Percentiles rank a stretch among this genome's conserved stretches.
phyloP scores from a whole-genome alignment of 2,113 vertebrate genomes.

The Gnathonemus longibarbis region DNA sequence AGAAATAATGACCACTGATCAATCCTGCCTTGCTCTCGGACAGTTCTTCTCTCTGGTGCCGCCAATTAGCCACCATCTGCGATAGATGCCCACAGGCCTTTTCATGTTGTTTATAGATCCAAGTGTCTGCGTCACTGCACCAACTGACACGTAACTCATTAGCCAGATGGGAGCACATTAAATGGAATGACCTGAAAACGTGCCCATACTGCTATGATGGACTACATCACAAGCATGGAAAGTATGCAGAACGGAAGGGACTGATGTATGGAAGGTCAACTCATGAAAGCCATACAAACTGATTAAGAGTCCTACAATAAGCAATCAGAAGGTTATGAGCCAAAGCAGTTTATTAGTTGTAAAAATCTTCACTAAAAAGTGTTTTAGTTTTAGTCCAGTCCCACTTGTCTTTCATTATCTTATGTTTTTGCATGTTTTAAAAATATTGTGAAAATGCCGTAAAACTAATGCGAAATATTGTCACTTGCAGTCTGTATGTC shows the following conservation, averaged over 20 bases:
- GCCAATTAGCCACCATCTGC: background rate
- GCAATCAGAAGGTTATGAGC: background rate
- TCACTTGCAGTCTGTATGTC: background rate
- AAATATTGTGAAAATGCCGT: background rate
- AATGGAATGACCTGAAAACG: background rate
- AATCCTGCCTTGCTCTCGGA: background rate
- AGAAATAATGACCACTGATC: background rate
- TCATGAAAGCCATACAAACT: background rate
- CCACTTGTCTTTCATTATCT: background rate
- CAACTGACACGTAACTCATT: constrained; percentile 11
- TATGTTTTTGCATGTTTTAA: background rate
- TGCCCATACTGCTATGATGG: background rate
- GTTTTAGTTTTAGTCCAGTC: background rate
- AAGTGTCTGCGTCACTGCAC: background rate
- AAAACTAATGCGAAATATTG: background rate
- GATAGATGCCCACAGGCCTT: background rate
- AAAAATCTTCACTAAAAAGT: background rate
- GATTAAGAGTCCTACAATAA: background rate
- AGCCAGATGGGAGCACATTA: background rate
- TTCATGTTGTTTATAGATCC: background rate
- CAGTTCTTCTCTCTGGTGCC: background rate
- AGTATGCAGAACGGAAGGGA: background rate
- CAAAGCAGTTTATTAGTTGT: background rate
- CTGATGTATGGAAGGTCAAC: background rate
- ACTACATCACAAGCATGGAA: background rate